These are phyloP conservation scores for Slavum lentiscoides DNA, from an alignment of 2,888 invertebrate species.

Conservation along the genomic window DNA sequence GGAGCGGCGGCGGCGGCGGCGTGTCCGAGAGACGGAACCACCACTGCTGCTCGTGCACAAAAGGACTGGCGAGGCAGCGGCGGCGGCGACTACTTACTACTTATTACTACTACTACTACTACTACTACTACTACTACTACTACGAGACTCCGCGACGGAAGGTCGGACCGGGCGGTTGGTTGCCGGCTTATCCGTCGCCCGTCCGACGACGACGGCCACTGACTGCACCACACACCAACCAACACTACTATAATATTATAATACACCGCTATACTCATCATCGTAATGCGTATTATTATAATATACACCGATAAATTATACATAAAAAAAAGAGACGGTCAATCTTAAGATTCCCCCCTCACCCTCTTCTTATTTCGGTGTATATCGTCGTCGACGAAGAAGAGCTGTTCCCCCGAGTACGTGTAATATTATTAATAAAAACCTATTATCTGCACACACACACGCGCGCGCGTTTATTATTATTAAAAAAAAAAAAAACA, in stretches of 20 bases:
- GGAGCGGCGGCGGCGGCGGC: constrained; percentile 48
- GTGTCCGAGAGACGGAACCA: constrained; percentile 52
- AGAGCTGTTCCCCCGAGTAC: too few relatives aligned
- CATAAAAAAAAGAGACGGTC: constrained; percentile 33
- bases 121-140: constrained; percentile 5
- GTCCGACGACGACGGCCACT: constrained; percentile 18
- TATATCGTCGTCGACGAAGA: background rate
- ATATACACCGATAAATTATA: constrained; percentile 44
- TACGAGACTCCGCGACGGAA: constrained; percentile 31
- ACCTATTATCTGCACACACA: background rate
- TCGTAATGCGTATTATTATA: background rate
- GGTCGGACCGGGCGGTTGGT: constrained; percentile 34
- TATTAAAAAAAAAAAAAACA: too few relatives aligned
- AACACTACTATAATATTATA: too few relatives aligned
- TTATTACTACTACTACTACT: constrained; percentile 7
- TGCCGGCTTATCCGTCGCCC: constrained; percentile 28
- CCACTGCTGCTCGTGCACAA: constrained; percentile 45
- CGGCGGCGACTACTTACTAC: constrained; percentile 9
- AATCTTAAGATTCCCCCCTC: constrained; percentile 37
- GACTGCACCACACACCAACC: too few relatives aligned
- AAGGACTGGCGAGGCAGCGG: constrained; percentile 49
- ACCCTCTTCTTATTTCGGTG: constrained; percentile 2
- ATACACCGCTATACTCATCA: background rate
- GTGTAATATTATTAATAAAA: background rate
- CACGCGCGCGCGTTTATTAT: background rate